phyloP scores from a whole-genome alignment of 1,140 invertebrate species.

The Zaprionus nigranus region DNA sequence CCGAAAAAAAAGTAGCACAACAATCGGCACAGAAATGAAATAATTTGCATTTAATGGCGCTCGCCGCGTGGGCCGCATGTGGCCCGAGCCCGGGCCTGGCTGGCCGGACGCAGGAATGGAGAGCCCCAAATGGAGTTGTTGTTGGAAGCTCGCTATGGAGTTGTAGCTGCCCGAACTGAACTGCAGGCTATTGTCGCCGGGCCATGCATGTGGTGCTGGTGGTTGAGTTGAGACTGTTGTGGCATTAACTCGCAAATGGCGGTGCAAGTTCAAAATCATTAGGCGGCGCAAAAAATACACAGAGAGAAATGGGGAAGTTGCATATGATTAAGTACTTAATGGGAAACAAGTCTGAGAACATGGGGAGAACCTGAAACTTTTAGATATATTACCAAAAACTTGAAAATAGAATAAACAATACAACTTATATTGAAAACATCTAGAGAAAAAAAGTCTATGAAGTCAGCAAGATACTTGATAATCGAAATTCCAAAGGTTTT shows the following conservation, averaged over 20 bases:
- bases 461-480: too few relatives aligned
- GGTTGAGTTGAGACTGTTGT: constrained; percentile 27
- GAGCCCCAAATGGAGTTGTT: neutral
- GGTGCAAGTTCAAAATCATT: constrained; percentile 80
- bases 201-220: constrained; percentile 31
- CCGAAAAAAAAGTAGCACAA: constrained; percentile 76
- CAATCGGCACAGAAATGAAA: constrained; percentile 83
- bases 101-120: constrained; percentile 27
- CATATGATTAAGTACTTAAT: neutral
- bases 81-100: too few relatives aligned
- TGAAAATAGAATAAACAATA: too few relatives aligned
- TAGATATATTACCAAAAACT: too few relatives aligned
- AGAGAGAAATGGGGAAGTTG: neutral
- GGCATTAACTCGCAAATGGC: constrained; percentile 74
- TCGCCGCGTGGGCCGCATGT: constrained; percentile 68
- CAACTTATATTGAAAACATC: too few relatives aligned
- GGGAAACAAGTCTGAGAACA: too few relatives aligned
- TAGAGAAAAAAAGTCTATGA: too few relatives aligned
- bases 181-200: constrained; percentile 20
- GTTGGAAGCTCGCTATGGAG: neutral
- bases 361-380: accelerated
- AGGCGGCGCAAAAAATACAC: constrained; percentile 40
- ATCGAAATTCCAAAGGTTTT: too few relatives aligned
- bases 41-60: constrained; percentile 83
- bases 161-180: constrained; percentile 13